Conservation (phyloP, 2,113 vertebrate genomes). For the Perccottus glenii region DNA sequence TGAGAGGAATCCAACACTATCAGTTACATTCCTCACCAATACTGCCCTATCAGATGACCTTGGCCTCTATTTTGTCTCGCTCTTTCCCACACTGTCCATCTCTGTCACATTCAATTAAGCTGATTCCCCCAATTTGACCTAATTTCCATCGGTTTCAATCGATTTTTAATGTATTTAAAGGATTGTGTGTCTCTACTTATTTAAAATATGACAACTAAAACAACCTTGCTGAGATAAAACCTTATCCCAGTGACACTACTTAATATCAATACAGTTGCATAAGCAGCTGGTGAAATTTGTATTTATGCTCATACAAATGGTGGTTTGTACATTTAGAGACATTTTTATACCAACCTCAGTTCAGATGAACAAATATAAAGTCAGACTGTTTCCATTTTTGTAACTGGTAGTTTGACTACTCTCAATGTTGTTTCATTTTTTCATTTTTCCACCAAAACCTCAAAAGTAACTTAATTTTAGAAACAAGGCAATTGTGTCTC, state of each 20-base stretch:
- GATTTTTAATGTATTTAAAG: neutral
- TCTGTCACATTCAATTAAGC: constrained; percentile 18
- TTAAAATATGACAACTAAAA: constrained; percentile 26
- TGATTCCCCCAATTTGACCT: constrained; percentile 11
- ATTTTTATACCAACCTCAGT: constrained; percentile 45
- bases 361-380: constrained; percentile 59
- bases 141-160: neutral
- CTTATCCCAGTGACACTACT: neutral
- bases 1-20: constrained; percentile 68
- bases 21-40: constrained; percentile 70
- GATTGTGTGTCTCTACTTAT: constrained; percentile 24
- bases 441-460: constrained; percentile 58
- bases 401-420: constrained; percentile 64
- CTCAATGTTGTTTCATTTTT: constrained; percentile 57
- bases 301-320: neutral
- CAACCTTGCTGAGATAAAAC: neutral
- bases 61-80: constrained; percentile 55
- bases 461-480: constrained; percentile 48
- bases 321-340: constrained; percentile 27
- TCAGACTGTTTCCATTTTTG: constrained; percentile 59
- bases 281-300: neutral
- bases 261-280: neutral
- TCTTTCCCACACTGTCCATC: constrained; percentile 67
- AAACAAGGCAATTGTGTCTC: constrained; percentile 42
- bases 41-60: constrained; percentile 63